A percentile compares a stretch with the other conserved stretches of the same genome.
These are phyloP conservation scores for Mamestra configurata DNA, from an alignment of 1,140 invertebrate species.

Conservation along the genomic window DNA sequence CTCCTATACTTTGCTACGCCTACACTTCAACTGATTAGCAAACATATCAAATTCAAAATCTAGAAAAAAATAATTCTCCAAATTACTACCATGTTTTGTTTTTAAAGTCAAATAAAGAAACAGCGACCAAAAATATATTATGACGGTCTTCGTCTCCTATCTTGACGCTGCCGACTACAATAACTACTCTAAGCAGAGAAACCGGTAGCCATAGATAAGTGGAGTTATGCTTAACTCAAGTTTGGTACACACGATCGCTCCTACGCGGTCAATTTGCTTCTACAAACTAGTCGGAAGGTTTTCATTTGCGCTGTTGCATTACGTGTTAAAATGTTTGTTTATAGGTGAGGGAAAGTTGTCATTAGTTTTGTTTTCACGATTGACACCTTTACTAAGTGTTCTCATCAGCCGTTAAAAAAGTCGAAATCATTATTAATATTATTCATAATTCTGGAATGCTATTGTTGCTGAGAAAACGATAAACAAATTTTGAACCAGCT, in stretches of 20 bases:
- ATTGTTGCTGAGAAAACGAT: too few relatives aligned
- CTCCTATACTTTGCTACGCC: not conserved
- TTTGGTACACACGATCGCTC: conserved; percentile 62
- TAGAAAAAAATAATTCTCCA: too few relatives aligned
- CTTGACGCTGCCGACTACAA: conserved; percentile 25
- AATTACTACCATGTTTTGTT: conserved; percentile 1
- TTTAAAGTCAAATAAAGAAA: conserved; percentile 3
- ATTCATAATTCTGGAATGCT: too few relatives aligned
- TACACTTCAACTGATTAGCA: not conserved
- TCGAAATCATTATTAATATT: too few relatives aligned
- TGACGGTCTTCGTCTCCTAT: not conserved
- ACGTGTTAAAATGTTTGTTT: conserved; percentile 45
- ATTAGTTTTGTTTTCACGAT: conserved; percentile 25
- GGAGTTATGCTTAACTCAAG: conserved; percentile 68
- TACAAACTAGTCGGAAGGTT: conserved; percentile 59
- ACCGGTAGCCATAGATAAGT: conserved; percentile 82
- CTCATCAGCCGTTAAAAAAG: too few relatives aligned
- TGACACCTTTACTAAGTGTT: too few relatives aligned
- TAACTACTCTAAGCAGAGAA: conserved; percentile 48
- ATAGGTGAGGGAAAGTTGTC: conserved; percentile 22
- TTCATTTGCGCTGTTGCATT: conserved; percentile 55
- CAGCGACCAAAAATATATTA: not conserved
- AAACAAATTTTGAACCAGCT: too few relatives aligned
- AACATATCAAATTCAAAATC: not conserved
- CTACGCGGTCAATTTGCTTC: conserved; percentile 70